Conservation (phyloP, 37 sponge, comb jelly and placozoan species). For the Mnemiopsis leidyi region DNA sequence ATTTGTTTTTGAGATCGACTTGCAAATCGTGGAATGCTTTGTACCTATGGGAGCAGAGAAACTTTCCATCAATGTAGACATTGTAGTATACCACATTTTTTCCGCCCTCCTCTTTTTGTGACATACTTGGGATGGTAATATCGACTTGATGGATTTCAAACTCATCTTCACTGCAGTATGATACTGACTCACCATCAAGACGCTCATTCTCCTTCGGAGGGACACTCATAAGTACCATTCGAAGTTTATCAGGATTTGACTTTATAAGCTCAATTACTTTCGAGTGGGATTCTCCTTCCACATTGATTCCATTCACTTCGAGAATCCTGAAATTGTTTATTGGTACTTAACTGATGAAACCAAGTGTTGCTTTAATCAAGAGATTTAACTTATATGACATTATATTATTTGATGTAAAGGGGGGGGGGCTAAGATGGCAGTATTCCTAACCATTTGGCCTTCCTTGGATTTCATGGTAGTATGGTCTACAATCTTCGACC, state of each 20-base stretch:
- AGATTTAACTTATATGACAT: too few species aligned
- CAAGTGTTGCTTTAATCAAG: too few species aligned
- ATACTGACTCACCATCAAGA: constrained; percentile 43
- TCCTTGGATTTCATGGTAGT: too few species aligned
- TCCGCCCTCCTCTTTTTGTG: constrained; percentile 14
- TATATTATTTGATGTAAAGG: too few species aligned
- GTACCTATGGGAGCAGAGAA: constrained; percentile 66
- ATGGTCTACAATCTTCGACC: too few species aligned
- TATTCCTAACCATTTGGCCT: too few species aligned
- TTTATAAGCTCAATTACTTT: constrained; percentile 59
- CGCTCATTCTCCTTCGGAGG: constrained; percentile 62
- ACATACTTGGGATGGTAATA: constrained; percentile 66
- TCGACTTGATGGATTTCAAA: constrained; percentile 18
- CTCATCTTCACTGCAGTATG: background rate
- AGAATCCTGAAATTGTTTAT: constrained; percentile 72
- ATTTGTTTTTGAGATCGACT: constrained; percentile 84
- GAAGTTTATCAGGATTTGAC: background rate
- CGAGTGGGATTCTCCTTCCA: constrained; percentile 16
- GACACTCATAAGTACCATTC: constrained; percentile 22
- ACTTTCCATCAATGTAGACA: constrained; percentile 65
- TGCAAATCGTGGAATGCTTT: constrained; percentile 60
- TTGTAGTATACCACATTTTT: constrained; percentile 62
- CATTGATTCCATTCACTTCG: constrained; percentile 77
- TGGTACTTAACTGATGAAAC: too few species aligned
- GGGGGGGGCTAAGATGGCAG: too few species aligned